Evolutionary conservation across 2,797 vertebrate genomes (phyloP).

Genomic region (Alca torda): DNA sequence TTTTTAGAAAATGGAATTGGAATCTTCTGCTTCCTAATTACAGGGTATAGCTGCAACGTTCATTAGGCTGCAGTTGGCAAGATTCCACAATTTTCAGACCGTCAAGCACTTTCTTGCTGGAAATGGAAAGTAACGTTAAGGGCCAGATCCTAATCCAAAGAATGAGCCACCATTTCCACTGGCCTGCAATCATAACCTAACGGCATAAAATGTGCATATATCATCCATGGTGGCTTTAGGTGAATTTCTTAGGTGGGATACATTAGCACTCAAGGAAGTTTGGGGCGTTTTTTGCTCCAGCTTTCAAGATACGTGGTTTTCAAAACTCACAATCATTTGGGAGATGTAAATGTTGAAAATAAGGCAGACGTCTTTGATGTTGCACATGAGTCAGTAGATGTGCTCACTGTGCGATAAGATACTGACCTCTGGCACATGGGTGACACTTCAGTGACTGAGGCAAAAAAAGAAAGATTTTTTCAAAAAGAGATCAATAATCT

Average conservation of each 20-base stretch:
- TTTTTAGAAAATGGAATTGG: not conserved
- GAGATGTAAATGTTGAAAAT: not conserved
- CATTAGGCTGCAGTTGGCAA: not conserved
- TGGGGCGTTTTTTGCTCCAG: not conserved
- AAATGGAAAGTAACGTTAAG: not conserved
- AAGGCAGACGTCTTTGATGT: not conserved
- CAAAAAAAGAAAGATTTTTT: not conserved
- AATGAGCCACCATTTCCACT: not conserved
- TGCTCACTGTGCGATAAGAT: not conserved
- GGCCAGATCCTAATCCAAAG: not conserved
- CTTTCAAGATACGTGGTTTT: not conserved
- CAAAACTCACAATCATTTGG: not conserved
- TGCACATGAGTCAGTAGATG: not conserved
- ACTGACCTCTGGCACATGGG: not conserved
- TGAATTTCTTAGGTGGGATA: not conserved
- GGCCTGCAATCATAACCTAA: not conserved
- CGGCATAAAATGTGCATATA: not conserved
- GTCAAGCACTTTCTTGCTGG: not conserved
- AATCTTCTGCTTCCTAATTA: conserved; percentile 7
- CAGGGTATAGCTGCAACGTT: not conserved
- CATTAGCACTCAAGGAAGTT: not conserved
- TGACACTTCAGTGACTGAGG: not conserved
- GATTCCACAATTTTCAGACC: not conserved
- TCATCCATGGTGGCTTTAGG: not conserved
- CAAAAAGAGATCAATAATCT: not conserved